Evolutionary conservation across 2,888 invertebrate species (phyloP), one percentile per base, ranked within the genome.

Genomic region (Aspidapion aeneum): DNA sequence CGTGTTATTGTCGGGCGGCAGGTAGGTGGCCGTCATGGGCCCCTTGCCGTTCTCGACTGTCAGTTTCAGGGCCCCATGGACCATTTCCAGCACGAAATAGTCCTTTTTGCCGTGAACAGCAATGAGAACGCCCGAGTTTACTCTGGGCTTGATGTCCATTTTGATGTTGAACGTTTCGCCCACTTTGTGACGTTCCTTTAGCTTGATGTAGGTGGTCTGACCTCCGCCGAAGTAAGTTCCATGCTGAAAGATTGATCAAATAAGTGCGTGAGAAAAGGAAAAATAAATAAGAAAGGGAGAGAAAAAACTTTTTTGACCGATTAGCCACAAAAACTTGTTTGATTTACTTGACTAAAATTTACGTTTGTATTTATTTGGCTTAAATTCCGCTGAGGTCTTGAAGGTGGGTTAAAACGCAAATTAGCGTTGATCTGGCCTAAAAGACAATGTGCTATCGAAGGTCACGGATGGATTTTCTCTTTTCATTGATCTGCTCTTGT

Each of bases 121-220:
- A 68, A 96, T 83, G 55, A 99, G 79, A 18, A 98, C 83, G 1
- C 98, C 98, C 1, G 91, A 89, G 2, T 88, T 85, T 69, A 90
- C 88, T 18, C 97, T 85, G 0, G 97, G 95, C 66, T 91, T 91
- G 63, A 98, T 90, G 68, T 94, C 91, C 84, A 98, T 86, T 49
- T 86, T 86, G 51, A 97, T 89, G 0, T 89, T 88, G 64, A 95
- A 85, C 70, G 90, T 88, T 51, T 84, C 80, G 2, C 95, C 95
- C 1, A 96, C 93, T 65, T 82, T 85, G 82, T 91, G 96, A 71
- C 84, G 86, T 49, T 94, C 91, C 62, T 85, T 76, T 1, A 87
- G 77, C 81, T 87, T 89, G 62, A 91, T 83, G 74, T 86, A 90
- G 64, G 94, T 94, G 17, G 66, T 64, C 63, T 89, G 88, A 0